Evolutionary conservation across 2,888 invertebrate genomes (phyloP), one percentile per base, ranked within the genome.

Genomic region (Stegana nigrithorax): DNA sequence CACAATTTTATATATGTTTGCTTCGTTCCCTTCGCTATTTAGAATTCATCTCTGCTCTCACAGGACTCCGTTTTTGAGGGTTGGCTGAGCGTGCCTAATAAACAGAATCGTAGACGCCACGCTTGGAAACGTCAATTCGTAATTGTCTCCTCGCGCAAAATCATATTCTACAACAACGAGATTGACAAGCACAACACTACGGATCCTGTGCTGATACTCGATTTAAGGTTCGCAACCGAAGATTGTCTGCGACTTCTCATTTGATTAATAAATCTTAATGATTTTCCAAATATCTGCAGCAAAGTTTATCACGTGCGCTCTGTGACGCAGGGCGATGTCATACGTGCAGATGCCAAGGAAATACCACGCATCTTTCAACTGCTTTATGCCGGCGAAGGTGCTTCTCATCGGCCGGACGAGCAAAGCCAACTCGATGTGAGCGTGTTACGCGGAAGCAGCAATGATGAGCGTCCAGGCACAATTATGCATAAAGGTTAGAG

Each of bases 281-380:
- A 25, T 26, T 51, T 7, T 36, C 17, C 32, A 58, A 47, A 2
- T 10, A 60, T 60, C 64, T 85, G 12, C 88, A 96, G 98, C 88
- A 98, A 98, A 90, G 93, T 99, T 84, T 98, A 97, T 89, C 98
- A 98, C 88, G 98, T 98, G 74, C 92, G 98, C 71, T 94, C 96
- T 66, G 98, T 99, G 73, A 98, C 98, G 68, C 98, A 98, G 87
- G 98, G 98, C 79, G 99, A 99, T 89, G 98, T 98, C 80, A 97
- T 98, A 85, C 92, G 98, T 84, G 98, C 97, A 61, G 97, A 98
- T 89, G 95, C 97, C 86, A 96, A 96, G 91, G 97, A 98, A 89
- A 97, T 99, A 87, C 98, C 98, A 80, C 92, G 97, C 86, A 99
- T 99, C 87, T 98, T 99, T 88, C 91, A 97, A 89, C 89, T 98